phyloP scores from a whole-genome alignment of 2,797 vertebrate genomes.

The Argya squamiceps region DNA sequence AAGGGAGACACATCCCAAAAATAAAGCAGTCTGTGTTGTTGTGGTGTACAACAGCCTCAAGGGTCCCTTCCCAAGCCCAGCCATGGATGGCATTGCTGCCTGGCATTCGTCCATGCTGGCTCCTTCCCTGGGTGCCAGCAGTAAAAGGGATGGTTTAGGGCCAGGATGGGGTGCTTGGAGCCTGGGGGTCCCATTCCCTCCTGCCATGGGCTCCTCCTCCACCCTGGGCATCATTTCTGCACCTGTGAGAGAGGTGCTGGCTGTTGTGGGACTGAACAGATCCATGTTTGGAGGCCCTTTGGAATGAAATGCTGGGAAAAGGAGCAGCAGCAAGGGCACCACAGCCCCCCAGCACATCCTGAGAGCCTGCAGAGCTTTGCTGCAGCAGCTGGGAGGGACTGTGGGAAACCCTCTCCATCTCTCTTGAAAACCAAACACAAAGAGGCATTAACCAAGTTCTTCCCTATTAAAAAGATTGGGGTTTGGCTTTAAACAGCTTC shows the following conservation, averaged over 20 bases:
- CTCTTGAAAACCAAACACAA: neutral
- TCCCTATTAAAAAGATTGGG: neutral
- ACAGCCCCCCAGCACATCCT: neutral
- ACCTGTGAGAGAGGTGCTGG: accelerated
- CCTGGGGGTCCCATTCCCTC: accelerated
- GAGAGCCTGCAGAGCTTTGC: neutral
- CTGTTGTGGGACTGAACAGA: neutral
- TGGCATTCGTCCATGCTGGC: accelerated
- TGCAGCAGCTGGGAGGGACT: neutral
- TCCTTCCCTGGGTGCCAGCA: neutral
- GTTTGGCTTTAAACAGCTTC: neutral
- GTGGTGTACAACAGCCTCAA: too few relatives aligned
- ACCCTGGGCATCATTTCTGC: neutral
- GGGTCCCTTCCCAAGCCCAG: neutral
- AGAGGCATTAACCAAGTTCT: neutral
- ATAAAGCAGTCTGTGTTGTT: too few relatives aligned
- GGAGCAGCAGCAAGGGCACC: accelerated
- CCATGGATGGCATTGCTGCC: accelerated
- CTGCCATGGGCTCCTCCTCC: neutral
- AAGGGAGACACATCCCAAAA: too few relatives aligned
- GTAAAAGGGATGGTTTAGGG: accelerated
- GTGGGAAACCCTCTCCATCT: neutral
- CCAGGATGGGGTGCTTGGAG: neutral
- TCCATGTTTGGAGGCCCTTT: neutral
- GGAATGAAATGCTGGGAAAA: neutral